Base-by-base conservation (phyloP, 1,140 invertebrate genomes). In the Drosophila leontia region DNA sequence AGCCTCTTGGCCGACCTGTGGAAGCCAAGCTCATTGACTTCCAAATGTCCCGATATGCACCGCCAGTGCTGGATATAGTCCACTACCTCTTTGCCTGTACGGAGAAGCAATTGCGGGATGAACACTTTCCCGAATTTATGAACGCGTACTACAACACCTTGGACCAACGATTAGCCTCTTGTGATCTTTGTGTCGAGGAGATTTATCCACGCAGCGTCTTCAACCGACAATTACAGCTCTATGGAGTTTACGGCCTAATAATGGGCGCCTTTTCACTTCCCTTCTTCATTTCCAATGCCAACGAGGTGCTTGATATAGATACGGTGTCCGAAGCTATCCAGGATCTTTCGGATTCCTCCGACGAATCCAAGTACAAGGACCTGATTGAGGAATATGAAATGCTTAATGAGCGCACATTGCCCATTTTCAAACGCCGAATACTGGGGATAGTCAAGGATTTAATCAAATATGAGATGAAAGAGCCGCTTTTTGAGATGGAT, bases 21-120 rank as follows among this genome's bases (percentile, higher is more conserved):
- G 84, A 91, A 44, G 91, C 91, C 9, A 80, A 94, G 37, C 78
- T 94, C 15, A 88, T 94, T 7, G 94, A 94, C 56, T 94, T 94
- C 61, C 94, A 94, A 72, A 75, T 94, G 37, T 83, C 93, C 15
- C 91, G 94, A 59, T 93, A 92, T 51, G 78, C 86, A 0, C 91
- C 93, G 32, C 94, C 94, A 13, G 63, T 94, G 9, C 58, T 93
- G 0, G 94, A 94, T 76, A 15, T 94, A 9, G 82, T 93, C 11
- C 93, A 93, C 51, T 93, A 93, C 58, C 78, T 94, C 11, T 94
- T 93, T 61, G 84, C 88, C 4, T 93, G 94, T 37, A 94, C 94
- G 4, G 91, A 93, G 37, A 92, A 93, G 50, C 12, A 70, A 51
- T 65, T 94, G 41, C 82, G 93, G 12, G 82, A 93, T 71, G 51